A percentile compares a stretch with the other conserved stretches of the same genome.
Evolutionary conservation across 2,797 vertebrate species (phyloP).

Genomic region (Peromyscus nudipes): DNA sequence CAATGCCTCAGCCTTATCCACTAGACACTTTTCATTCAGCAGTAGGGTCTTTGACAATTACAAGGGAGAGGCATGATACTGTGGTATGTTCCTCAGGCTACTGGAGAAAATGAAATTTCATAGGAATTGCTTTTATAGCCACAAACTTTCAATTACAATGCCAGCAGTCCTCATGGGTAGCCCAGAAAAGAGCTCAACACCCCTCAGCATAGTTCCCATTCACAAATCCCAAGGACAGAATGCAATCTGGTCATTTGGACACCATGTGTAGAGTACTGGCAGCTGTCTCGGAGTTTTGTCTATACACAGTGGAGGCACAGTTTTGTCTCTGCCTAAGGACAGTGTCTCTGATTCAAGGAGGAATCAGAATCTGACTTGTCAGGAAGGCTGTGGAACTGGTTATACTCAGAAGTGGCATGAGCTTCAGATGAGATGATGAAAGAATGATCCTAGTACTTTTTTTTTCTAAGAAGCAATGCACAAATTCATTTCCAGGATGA

Average conservation of each 20-base stretch:
- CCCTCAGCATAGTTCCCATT: neutral
- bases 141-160: neutral
- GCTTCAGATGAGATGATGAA: neutral
- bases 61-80: neutral
- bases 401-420: neutral
- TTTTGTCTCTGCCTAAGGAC: neutral
- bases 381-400: neutral
- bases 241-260: neutral
- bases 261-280: fast-evolving
- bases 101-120: neutral
- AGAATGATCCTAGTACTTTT: neutral
- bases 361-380: neutral
- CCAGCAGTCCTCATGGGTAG: neutral
- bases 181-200: neutral
- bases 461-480: neutral
- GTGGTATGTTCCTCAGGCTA: neutral
- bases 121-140: neutral
- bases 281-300: neutral
- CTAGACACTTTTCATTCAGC: neutral
- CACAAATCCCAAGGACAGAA: neutral
- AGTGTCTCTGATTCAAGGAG: neutral
- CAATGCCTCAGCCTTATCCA: neutral
- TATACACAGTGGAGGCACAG: neutral
- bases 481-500: neutral
- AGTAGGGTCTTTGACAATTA: neutral